phyloP scores from a whole-genome alignment of 2,797 vertebrate species.

The Cossypha dichroa region DNA sequence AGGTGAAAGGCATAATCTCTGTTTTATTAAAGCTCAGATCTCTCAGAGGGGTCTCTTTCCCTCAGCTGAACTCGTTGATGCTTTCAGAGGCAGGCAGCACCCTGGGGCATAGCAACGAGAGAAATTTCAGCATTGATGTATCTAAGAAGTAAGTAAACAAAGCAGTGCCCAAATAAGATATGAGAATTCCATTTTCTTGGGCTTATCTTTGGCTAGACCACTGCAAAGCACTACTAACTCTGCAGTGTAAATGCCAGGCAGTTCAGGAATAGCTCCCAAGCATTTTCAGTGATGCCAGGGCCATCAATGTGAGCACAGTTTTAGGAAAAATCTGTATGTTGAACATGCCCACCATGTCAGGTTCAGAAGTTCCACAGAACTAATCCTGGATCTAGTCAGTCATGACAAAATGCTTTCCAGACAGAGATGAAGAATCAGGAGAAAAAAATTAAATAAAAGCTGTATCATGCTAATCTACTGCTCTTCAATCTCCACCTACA shows the following conservation, averaged over 20 bases:
- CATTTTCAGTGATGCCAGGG: background rate
- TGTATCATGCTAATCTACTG: background rate
- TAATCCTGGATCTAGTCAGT: background rate
- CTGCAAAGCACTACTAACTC: background rate
- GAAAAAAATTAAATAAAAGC: background rate
- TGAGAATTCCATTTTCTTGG: background rate
- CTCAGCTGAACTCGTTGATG: background rate
- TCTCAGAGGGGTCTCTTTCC: constrained; percentile 22
- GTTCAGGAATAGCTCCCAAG: background rate
- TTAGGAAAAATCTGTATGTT: background rate
- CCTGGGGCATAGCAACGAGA: background rate
- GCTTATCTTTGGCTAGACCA: background rate
- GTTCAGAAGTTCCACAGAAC: background rate
- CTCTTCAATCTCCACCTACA: background rate
- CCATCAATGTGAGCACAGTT: background rate
- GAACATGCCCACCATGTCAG: background rate
- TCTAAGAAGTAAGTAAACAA: background rate
- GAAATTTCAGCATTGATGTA: background rate
- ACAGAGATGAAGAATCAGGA: background rate
- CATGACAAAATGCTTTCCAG: background rate
- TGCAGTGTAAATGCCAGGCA: background rate
- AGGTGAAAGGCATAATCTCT: constrained; percentile 5
- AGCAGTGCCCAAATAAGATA: background rate
- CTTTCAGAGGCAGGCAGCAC: background rate
- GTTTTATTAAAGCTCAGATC: background rate